Evolutionary conservation across 2,888 invertebrate genomes (phyloP), one percentile per base, ranked within the genome.

Genomic region (Dinocampus coccinellae): DNA sequence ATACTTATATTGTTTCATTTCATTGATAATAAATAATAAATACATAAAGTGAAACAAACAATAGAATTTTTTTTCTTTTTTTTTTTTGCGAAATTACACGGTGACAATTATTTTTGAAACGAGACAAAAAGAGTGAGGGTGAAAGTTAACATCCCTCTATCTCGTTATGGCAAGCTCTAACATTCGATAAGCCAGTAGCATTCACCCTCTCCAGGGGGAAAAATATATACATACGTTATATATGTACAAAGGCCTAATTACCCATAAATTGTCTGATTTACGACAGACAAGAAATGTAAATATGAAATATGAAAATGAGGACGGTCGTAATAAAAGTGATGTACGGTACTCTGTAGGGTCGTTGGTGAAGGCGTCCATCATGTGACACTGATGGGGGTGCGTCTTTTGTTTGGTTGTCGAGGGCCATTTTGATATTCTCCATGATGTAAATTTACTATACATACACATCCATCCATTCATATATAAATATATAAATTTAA

Each of bases 281-380:
- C 83, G 82, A 81, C 82, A 82, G 82, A 83, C 85, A 82, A 84
- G 84, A 86, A 85, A 86, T 85, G 86, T 86, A 85, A 85, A 86
- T 86, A 87, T 86, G 87, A 87, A 86, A 87, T 87, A 87, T 87
- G 87, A 87, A 87, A 87, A 87, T 87, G 87, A 87, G 87, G 84
- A 87, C 81, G 84, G 87, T 84, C 84, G 88, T 88, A 88, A 88
- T 88, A 88, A 88, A 88, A 88, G 88, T 88, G 88, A 88, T 88
- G 87, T 88, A 88, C 87, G 88, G 87, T 87, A 86, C 88, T 88
- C 88, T 85, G 85, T 87, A 86, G 88, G 87, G 88, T 88, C 88
- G 88, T 88, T 88, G 86, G 86, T 88, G 87, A 88, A 88, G 87
- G 88, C 88, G 88, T 88, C 88, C 85, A 88, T 88, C 88, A 88